phyloP scores from a whole-genome alignment of 2,113 vertebrate genomes.

The Promerops cafer region DNA sequence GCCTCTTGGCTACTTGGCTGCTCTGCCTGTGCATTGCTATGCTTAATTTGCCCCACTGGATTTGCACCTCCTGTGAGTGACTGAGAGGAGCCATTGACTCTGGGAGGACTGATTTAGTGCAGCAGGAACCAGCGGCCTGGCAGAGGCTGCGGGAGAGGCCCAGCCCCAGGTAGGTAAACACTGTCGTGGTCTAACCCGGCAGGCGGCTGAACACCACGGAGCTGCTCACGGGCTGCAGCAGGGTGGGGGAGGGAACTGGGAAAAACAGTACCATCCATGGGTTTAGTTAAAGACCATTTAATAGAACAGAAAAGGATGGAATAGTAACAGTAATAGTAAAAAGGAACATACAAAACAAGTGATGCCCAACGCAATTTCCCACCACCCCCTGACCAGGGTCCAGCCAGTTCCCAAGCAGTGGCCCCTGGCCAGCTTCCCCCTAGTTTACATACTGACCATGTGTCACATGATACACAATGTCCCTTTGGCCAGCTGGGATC shows the following conservation, averaged over 20 bases:
- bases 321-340: not conserved
- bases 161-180: slow-evolving; percentile 46
- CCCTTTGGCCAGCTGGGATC: not conserved
- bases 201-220: not conserved
- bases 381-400: not conserved
- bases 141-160: slow-evolving; percentile 48
- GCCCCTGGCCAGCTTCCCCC: not conserved
- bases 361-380: not conserved
- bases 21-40: not conserved
- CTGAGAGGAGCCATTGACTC: slow-evolving; percentile 57
- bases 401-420: not conserved
- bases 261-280: fast-evolving
- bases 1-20: not conserved
- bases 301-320: not conserved
- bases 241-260: not conserved
- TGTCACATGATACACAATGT: not conserved
- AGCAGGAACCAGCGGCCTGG: slow-evolving; percentile 55
- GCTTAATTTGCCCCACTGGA: slow-evolving; percentile 56
- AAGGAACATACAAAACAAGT: not conserved
- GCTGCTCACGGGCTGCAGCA: not conserved
- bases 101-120: slow-evolving; percentile 51
- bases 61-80: slow-evolving; percentile 57
- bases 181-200: not conserved
- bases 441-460: not conserved
- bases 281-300: not conserved